phyloP scores from a whole-genome alignment of 2,113 vertebrate genomes.

The Perccottus glenii region DNA sequence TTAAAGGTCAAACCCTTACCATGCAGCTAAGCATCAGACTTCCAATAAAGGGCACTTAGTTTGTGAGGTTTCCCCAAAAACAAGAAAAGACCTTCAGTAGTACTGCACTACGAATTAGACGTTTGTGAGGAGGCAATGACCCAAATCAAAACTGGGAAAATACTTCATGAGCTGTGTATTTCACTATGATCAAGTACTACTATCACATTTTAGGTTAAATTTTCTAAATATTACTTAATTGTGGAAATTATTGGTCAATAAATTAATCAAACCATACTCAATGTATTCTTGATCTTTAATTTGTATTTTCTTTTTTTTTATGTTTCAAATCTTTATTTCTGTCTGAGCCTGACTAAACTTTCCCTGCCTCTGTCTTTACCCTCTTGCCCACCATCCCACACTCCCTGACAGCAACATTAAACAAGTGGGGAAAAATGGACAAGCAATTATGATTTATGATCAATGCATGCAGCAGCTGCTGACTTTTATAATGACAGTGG shows the following conservation, averaged over 20 bases:
- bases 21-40: slow-evolving; percentile 21
- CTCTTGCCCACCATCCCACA: slow-evolving; percentile 37
- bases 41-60: slow-evolving; percentile 1
- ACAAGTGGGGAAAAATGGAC: slow-evolving; percentile 79
- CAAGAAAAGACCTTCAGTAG: too few relatives aligned
- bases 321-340: slow-evolving; percentile 26
- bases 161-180: too few relatives aligned
- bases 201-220: too few relatives aligned
- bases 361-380: slow-evolving; percentile 28
- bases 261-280: too few relatives aligned
- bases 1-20: slow-evolving; percentile 40
- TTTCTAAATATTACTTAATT: too few relatives aligned
- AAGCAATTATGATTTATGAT: slow-evolving; percentile 85
- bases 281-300: not conserved
- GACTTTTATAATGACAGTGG: slow-evolving; percentile 79
- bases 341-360: slow-evolving; percentile 50
- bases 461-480: slow-evolving; percentile 77
- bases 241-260: too few relatives aligned
- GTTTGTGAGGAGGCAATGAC: too few relatives aligned
- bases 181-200: too few relatives aligned
- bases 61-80: not conserved
- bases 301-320: slow-evolving; percentile 17
- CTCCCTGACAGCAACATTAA: slow-evolving; percentile 78
- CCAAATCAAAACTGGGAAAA: too few relatives aligned
- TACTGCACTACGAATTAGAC: too few relatives aligned